Base-by-base conservation (phyloP, 2,113 vertebrate species). In the Cnemophilus loriae region DNA sequence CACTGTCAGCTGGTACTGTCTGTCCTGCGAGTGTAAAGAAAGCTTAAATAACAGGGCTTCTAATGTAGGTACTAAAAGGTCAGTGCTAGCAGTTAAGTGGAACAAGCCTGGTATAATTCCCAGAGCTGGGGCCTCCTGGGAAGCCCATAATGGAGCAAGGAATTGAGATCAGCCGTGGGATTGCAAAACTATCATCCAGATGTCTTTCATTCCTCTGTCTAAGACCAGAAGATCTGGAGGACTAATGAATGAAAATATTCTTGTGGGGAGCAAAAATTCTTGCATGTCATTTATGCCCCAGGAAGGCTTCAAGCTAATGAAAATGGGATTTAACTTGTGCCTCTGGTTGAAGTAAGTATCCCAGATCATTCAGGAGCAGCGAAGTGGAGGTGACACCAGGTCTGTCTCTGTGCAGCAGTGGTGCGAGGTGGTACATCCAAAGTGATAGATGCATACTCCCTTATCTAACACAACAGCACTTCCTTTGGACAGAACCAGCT, bases 401-500 rank as follows among this genome's bases (percentile, higher is more conserved):
- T 87, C 41, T 64, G 16, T 39, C 24, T 44, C 20, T 60, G 32
- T 41, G 42, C 79, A 67, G 33, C 47, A 50, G n/a, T 13, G 12
- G 18, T 68, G 26, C 61, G 22, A n/a, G 23, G 17, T 56, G 32
- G 5, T 59, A 24, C 20, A 39, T 16, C 7, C 39, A 15, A 39
- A 47, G n/a, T 32, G 35, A 27, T 55, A 30, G 26, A 21, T 60
- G 24, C 0, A 0, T 27, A 39, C 24, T 21, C 27, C 42, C 1
- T 0, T 37, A 28, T 8, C 33, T 17, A 65, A n/a, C 0, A 0
- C 37, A 32, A 41, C 32, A 86, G 75, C 33, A 28, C 12, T 85
- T 68, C 20, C 65, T 79, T 64, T 53, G 41, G 32, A 90, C 27
- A 56, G 60, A 85, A 57, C 39, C 39, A 11, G 56, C 28, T 82